These are phyloP conservation scores for Clitarchus hookeri DNA, from an alignment of 2,888 invertebrate species.

Conservation along the genomic window DNA sequence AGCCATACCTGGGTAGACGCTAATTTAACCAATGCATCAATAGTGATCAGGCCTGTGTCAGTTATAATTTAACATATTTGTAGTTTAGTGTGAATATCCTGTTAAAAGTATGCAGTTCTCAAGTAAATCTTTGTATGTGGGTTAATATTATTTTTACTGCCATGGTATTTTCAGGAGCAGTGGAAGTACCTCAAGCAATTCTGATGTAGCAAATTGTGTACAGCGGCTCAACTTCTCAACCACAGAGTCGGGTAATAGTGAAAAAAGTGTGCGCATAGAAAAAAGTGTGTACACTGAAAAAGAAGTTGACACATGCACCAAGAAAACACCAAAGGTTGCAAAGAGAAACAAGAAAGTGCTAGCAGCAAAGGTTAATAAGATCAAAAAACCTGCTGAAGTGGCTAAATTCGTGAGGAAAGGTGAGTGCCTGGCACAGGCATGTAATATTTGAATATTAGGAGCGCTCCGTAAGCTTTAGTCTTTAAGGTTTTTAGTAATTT, in stretches of 20 bases:
- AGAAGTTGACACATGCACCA: neutral
- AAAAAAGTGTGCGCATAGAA: neutral
- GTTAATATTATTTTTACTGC: too few relatives aligned
- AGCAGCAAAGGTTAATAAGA: neutral
- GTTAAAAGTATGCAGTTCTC: too few relatives aligned
- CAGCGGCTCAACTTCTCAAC: neutral
- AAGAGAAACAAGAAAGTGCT: conserved; percentile 1
- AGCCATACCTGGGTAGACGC: too few relatives aligned
- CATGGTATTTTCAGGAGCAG: neutral
- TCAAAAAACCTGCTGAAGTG: neutral
- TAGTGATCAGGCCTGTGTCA: too few relatives aligned
- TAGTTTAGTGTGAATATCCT: too few relatives aligned
- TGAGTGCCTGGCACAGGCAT: neutral
- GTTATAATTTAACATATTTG: too few relatives aligned
- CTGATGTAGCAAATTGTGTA: neutral
- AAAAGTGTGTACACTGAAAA: too few relatives aligned
- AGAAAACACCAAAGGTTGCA: neutral
- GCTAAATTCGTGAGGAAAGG: neutral
- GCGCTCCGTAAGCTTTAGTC: too few relatives aligned
- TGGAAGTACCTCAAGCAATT: neutral
- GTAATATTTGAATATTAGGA: too few relatives aligned
- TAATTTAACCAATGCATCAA: too few relatives aligned
- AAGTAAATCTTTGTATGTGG: too few relatives aligned
- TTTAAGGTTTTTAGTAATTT: too few relatives aligned
- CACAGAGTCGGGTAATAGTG: neutral